Percentiles rank a stretch among this genome's conserved stretches.
Evolutionary conservation across 2,888 invertebrate genomes (phyloP).

Genomic region (Sicus ferrugineus): DNA sequence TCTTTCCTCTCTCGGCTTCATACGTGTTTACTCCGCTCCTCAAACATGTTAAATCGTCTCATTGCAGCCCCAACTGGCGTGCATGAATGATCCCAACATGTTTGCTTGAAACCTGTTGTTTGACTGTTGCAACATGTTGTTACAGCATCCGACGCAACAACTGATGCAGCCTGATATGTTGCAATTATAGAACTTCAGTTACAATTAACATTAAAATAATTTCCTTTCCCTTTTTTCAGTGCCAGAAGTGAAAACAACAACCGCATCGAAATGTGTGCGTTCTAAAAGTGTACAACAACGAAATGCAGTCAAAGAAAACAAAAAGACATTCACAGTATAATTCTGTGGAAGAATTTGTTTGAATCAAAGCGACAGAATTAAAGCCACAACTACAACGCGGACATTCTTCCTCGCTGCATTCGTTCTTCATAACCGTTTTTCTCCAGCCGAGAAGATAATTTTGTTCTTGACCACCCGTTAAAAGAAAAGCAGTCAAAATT

Average conservation of each 20-base stretch:
- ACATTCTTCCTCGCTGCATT: slow-evolving; percentile 19
- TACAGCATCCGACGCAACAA: not conserved
- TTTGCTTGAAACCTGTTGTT: not conserved
- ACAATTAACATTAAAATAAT: too few species aligned
- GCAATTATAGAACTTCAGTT: not conserved
- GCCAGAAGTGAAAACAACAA: slow-evolving; percentile 4
- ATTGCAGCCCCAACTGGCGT: too few species aligned
- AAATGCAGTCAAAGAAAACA: slow-evolving; percentile 7
- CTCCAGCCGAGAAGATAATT: slow-evolving; percentile 4
- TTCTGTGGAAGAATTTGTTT: not conserved
- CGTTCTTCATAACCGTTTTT: not conserved
- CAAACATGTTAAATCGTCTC: too few species aligned
- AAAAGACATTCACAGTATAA: not conserved
- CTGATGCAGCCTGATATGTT: not conserved
- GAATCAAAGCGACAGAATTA: not conserved
- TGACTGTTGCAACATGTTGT: not conserved
- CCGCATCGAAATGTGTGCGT: not conserved
- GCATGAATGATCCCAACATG: not conserved
- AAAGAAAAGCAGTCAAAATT: slow-evolving; percentile 45
- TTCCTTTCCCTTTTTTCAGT: slow-evolving; percentile 12
- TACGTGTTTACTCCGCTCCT: too few species aligned
- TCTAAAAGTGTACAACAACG: not conserved
- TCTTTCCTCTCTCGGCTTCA: too few species aligned
- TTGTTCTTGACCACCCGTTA: slow-evolving; percentile 39
- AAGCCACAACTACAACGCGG: slow-evolving; percentile 26